These are phyloP conservation scores for Odobenus rosmarus DNA, from an alignment of 2,113 vertebrate species.

Conservation along the genomic window DNA sequence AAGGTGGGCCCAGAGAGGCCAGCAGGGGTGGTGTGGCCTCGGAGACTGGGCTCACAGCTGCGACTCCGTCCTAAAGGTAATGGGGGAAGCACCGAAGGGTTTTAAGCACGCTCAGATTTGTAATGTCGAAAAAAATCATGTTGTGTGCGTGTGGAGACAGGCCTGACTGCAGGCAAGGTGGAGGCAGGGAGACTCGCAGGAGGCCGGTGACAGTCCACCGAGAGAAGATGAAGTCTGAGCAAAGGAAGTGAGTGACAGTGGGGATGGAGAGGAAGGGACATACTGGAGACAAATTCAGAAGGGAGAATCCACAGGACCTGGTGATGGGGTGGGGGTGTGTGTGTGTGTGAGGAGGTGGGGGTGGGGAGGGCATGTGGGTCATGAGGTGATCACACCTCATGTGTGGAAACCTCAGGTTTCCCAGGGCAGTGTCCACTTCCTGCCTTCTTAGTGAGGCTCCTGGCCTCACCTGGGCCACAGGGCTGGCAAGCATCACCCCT, in stretches of 20 bases:
- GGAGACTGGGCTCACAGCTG: not conserved
- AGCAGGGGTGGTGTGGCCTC: not conserved
- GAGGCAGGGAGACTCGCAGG: not conserved
- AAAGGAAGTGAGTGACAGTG: not conserved
- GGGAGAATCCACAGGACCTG: not conserved
- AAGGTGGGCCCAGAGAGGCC: not conserved
- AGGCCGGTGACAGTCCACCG: not conserved
- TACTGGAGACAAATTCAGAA: not conserved
- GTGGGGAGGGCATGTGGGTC: not conserved
- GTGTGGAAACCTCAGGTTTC: no score
- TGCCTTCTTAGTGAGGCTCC: not conserved
- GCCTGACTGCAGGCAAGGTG: not conserved
- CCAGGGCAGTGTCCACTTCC: not conserved
- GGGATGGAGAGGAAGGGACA: not conserved
- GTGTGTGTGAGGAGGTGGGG: not conserved
- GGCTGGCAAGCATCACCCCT: not conserved
- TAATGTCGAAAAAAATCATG: not conserved
- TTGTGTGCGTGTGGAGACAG: not conserved
- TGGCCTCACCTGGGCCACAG: not conserved
- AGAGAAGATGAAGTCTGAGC: not conserved
- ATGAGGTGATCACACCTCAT: no score
- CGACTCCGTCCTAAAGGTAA: not conserved
- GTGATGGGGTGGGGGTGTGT: not conserved
- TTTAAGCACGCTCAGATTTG: not conserved
- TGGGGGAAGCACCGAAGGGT: not conserved